Conservation (phyloP, 2,888 invertebrate species). For the Cabera pusaria region DNA sequence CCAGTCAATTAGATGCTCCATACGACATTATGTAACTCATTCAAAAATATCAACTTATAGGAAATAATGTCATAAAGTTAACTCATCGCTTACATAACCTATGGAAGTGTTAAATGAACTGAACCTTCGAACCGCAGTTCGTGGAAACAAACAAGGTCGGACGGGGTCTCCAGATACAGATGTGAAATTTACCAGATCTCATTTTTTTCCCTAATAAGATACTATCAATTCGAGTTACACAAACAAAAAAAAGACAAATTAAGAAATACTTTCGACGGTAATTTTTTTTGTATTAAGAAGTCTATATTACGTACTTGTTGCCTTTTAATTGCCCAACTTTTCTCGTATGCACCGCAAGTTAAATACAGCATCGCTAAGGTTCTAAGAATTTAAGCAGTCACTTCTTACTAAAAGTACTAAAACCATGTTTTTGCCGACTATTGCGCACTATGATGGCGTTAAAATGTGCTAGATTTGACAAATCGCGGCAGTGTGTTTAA, state of each 20-base stretch:
- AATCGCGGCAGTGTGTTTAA: conserved; percentile 13
- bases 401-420: conserved; percentile 13
- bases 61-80: conserved; percentile 34
- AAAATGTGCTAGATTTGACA: conserved; percentile 11
- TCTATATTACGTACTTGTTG: too few species aligned
- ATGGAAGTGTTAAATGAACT: conserved; percentile 42
- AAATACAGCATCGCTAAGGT: background rate
- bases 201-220: too few species aligned
- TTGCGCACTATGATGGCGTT: conserved; percentile 15
- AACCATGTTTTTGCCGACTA: conserved; percentile 11
- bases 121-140: conserved; percentile 36
- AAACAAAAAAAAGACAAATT: too few species aligned
- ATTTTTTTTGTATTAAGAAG: too few species aligned
- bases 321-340: background rate
- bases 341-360: background rate
- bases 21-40: conserved; percentile 28
- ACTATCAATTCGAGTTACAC: too few species aligned
- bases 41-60: too few species aligned
- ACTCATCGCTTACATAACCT: conserved; percentile 26
- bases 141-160: conserved; percentile 15
- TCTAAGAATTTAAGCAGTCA: conserved; percentile 9
- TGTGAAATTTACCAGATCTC: too few species aligned
- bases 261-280: too few species aligned
- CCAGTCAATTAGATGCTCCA: conserved; percentile 27
- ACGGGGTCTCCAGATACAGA: too few species aligned